phyloP scores from a whole-genome alignment of 1,140 invertebrate genomes.

The Cheumatopsyche charites region DNA sequence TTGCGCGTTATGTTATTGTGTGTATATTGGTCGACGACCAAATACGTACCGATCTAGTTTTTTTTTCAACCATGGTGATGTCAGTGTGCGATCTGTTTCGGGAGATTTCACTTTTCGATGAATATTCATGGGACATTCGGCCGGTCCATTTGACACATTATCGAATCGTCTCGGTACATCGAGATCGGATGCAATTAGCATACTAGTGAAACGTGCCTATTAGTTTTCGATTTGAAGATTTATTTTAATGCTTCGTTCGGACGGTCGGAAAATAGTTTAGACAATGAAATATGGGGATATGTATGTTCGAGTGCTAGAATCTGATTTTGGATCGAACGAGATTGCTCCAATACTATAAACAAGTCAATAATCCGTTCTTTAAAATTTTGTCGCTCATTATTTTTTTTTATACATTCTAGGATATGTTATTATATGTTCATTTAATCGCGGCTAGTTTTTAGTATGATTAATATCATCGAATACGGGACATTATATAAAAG shows the following conservation, averaged over 20 bases:
- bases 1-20: background rate
- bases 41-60: conserved; percentile 34
- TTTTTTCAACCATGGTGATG: conserved; percentile 20
- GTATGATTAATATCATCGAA: no score
- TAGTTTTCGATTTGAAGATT: no score
- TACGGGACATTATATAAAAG: no score
- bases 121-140: conserved; percentile 31
- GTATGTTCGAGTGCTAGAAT: no score
- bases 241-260: no score
- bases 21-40: background rate
- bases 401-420: no score
- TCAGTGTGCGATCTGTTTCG: conserved; percentile 19
- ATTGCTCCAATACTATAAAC: no score
- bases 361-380: no score
- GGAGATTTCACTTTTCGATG: conserved; percentile 42
- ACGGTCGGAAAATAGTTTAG: no score
- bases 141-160: conserved; percentile 8
- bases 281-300: no score
- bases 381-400: no score
- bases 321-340: no score
- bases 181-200: background rate
- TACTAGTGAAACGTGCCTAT: background rate
- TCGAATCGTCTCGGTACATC: background rate
- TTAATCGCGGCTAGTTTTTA: background rate
- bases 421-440: background rate